Evolutionary conservation across 2,113 vertebrate genomes (phyloP).

Genomic region (Cervus canadensis): DNA sequence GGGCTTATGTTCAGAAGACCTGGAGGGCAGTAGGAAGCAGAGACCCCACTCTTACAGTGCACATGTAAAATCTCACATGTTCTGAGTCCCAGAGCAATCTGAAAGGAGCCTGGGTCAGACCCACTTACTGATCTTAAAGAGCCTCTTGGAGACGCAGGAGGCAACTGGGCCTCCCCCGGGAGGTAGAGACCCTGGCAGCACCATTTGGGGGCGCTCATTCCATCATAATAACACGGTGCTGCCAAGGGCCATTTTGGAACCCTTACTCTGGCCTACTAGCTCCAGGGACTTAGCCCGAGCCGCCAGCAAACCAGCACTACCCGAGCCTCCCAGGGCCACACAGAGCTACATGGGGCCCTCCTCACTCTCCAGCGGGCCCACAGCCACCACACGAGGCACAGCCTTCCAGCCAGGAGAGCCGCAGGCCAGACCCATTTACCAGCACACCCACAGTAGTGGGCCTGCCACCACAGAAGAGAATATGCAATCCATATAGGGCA

Average conservation of each 20-base stretch:
- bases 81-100: not conserved
- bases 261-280: not conserved
- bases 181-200: not conserved
- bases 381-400: not conserved
- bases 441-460: not conserved
- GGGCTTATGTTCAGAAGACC: not conserved
- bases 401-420: not conserved
- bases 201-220: not conserved
- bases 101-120: not conserved
- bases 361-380: not conserved
- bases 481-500: too few species aligned
- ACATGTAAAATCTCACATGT: not conserved
- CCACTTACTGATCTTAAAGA: not conserved
- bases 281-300: not conserved
- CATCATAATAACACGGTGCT: not conserved
- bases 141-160: not conserved
- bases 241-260: not conserved
- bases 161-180: not conserved
- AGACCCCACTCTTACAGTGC: not conserved
- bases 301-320: not conserved
- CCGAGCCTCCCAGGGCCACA: not conserved
- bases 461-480: not conserved
- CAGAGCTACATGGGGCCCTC: not conserved
- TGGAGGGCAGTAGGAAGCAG: not conserved
- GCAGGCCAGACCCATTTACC: not conserved